Evolutionary conservation across 2,888 invertebrate species (phyloP).

Genomic region (Tachina lurida): DNA sequence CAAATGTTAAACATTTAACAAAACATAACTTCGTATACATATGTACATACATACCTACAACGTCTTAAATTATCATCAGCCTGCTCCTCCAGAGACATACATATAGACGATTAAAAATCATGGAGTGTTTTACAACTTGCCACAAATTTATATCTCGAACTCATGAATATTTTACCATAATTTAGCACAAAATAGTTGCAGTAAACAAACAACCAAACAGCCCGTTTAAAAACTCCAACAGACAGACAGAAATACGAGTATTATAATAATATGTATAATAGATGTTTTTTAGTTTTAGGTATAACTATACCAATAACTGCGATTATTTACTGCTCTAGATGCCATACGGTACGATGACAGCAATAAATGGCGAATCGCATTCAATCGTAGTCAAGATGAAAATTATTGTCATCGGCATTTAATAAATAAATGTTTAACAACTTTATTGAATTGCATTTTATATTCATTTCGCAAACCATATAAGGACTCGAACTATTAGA

Average conservation of each 20-base stretch:
- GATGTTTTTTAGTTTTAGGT: slow-evolving; percentile 17
- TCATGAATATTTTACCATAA: slow-evolving; percentile 56
- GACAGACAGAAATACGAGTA: not conserved
- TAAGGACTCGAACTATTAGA: slow-evolving; percentile 32
- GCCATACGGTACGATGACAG: slow-evolving; percentile 45
- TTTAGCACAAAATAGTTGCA: not conserved
- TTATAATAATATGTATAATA: not conserved
- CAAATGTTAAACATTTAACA: slow-evolving; percentile 42
- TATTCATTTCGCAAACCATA: slow-evolving; percentile 32
- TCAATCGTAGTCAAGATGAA: slow-evolving; percentile 29
- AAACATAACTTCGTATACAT: slow-evolving; percentile 20
- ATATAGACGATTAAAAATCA: slow-evolving; percentile 9
- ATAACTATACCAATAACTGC: slow-evolving; percentile 26
- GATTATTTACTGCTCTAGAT: slow-evolving; percentile 39
- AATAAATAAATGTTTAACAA: slow-evolving; percentile 59
- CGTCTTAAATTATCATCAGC: too few relatives aligned
- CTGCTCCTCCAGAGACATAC: not conserved
- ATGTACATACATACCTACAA: not conserved
- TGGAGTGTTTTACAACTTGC: slow-evolving; percentile 36
- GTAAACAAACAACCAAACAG: slow-evolving; percentile 16
- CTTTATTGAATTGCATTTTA: slow-evolving; percentile 43
- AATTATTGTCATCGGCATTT: slow-evolving; percentile 55
- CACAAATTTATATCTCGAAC: slow-evolving; percentile 31
- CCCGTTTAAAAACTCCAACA: slow-evolving; percentile 9
- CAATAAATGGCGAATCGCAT: slow-evolving; percentile 23